Percentiles rank a stretch among this genome's conserved stretches.
phyloP scores from a whole-genome alignment of 2,113 vertebrate species.

The Pedetes capensis region DNA sequence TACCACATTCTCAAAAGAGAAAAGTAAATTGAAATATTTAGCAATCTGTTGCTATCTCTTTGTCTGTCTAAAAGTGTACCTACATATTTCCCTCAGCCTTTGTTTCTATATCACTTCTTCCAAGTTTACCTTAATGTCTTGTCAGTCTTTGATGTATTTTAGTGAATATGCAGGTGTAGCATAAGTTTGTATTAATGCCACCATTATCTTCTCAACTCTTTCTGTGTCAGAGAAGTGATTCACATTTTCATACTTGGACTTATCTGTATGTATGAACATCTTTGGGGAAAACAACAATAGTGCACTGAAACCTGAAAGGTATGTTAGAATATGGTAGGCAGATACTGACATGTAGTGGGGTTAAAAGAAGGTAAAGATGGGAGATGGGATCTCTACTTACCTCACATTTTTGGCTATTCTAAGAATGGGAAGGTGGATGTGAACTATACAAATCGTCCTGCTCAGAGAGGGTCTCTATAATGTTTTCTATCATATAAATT shows the following conservation, averaged over 20 bases:
- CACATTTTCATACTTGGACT: not conserved
- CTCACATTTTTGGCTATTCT: not conserved
- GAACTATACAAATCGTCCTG: not conserved
- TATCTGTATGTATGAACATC: not conserved
- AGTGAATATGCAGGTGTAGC: not conserved
- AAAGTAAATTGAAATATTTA: not conserved
- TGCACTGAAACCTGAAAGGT: not conserved
- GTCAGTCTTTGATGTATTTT: not conserved
- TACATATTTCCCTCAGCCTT: not conserved
- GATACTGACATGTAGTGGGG: not conserved
- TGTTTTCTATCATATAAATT: not conserved
- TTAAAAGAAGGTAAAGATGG: not conserved
- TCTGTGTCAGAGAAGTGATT: not conserved
- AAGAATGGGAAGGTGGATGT: not conserved
- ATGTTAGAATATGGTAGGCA: not conserved
- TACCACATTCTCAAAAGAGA: not conserved
- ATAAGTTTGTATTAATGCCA: not conserved
- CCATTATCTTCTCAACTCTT: not conserved
- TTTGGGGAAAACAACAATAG: not conserved
- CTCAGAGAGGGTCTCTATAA: not conserved
- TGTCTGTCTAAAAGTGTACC: not conserved
- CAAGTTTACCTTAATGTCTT: not conserved
- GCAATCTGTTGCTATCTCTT: not conserved
- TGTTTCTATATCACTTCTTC: not conserved
- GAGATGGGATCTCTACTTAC: not conserved